Evolutionary conservation across 2,888 invertebrate species (phyloP), one percentile per base, ranked within the genome.

Genomic region (Polietes domitor): DNA sequence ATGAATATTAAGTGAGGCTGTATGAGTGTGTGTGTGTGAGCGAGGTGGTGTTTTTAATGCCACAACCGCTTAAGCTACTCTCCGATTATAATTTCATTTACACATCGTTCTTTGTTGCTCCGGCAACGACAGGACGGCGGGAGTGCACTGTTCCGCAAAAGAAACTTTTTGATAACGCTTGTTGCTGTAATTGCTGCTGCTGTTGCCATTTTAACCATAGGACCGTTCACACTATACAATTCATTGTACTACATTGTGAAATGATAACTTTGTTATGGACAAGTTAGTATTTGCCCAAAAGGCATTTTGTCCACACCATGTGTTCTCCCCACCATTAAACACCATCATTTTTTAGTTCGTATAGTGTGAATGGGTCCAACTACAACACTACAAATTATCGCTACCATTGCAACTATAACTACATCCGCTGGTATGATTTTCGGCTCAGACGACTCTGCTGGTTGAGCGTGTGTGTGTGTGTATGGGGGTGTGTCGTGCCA

Each of bases 51-150:
- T 58, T 15, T 58, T 58, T 19, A 53, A 53, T 53, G 26, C 58
- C 58, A 26, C 26, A 58, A 26, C 58, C 58, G 58, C 58, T 58
- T 53, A 53, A 53, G 53, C 53, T 15, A 15, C 58, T 58, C 12
- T 26, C 12, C 58, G 58, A 58, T 58, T 58, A 26, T 26, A 58
- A 58, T 58, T 58, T 58, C 58, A 58, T 58, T 58, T 58, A 26
- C 58, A 58, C 21, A 24, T 26, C 26, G 24, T 26, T 26, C 58
- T 58, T 58, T 58, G 58, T 58, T 58, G 24, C 58, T 6, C 12
- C 26, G 15, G 15, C 58, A 58, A 15, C 12, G 12, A 15, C 58
- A 58, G 58, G 15, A 24, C 58, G 24, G 15, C 58, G 19, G 26
- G 24, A 26, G 24, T 58, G 17, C 19, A 26, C 26, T 26, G 12